Evolutionary conservation across 1,140 invertebrate genomes (phyloP).

Genomic region (Akabosia matsudoensis): DNA sequence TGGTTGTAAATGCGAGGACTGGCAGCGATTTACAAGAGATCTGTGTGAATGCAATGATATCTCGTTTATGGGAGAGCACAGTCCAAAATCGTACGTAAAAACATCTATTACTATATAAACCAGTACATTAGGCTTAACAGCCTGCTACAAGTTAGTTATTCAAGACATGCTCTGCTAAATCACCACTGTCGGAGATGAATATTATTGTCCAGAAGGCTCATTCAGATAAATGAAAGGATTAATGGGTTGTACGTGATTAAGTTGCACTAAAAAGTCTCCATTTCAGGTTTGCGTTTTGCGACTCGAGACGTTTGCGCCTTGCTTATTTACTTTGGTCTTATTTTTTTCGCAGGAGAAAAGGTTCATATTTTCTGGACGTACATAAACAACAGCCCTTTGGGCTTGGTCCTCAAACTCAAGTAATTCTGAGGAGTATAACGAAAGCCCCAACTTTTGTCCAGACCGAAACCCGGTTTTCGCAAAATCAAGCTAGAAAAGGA

Average conservation of each 20-base stretch:
- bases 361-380: background rate
- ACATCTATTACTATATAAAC: background rate
- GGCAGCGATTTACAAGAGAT: slow-evolving; percentile 27
- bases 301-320: background rate
- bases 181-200: slow-evolving; percentile 16
- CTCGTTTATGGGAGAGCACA: slow-evolving; percentile 36
- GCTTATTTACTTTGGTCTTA: background rate
- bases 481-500: background rate
- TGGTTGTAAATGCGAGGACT: slow-evolving; percentile 26
- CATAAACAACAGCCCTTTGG: slow-evolving; percentile 20
- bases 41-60: slow-evolving; percentile 35
- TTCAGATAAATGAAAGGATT: background rate
- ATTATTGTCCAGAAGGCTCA: background rate
- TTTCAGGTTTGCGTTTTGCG: background rate
- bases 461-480: slow-evolving; percentile 7
- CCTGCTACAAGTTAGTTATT: background rate
- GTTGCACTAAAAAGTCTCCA: background rate
- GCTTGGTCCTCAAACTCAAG: slow-evolving; percentile 25
- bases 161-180: background rate
- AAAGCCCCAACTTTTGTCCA: slow-evolving; percentile 16
- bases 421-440: slow-evolving; percentile 25
- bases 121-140: background rate
- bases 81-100: slow-evolving; percentile 16
- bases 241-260: background rate
- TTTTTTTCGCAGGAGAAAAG: background rate